phyloP scores from a whole-genome alignment of 2,797 vertebrate genomes.

The Sternotherus odoratus region DNA sequence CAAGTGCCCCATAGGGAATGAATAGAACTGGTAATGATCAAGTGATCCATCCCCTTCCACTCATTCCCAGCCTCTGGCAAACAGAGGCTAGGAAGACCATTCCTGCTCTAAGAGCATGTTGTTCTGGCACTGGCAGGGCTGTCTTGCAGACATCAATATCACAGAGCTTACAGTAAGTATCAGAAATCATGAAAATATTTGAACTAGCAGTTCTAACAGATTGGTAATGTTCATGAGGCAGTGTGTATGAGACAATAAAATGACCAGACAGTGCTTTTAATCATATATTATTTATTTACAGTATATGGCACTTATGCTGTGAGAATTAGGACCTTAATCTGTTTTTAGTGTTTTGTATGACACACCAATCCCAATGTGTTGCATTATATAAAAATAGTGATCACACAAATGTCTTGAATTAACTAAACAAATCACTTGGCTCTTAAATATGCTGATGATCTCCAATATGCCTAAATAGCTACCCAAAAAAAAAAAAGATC shows the following conservation, averaged over 20 bases:
- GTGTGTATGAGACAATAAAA: not conserved
- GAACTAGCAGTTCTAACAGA: not conserved
- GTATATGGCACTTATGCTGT: not conserved
- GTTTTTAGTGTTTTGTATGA: no score
- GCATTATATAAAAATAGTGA: not conserved
- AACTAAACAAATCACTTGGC: no score
- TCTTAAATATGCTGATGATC: no score
- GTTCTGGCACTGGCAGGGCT: rapidly evolving
- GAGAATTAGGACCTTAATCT: not conserved
- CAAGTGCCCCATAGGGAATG: no score
- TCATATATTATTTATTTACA: not conserved
- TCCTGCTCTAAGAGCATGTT: no score
- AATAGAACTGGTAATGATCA: no score
- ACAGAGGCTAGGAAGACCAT: no score
- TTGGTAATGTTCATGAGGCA: not conserved
- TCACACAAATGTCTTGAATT: not conserved
- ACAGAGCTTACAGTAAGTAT: not conserved
- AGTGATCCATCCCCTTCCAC: no score
- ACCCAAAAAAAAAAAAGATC: not conserved
- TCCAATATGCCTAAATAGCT: not conserved
- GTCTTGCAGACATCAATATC: not conserved
- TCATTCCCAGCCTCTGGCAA: no score
- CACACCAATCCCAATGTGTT: not conserved
- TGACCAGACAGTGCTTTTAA: not conserved
- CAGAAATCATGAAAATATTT: not conserved